Base-by-base conservation (phyloP, 2,797 vertebrate genomes). In the Acanthornis magna region DNA sequence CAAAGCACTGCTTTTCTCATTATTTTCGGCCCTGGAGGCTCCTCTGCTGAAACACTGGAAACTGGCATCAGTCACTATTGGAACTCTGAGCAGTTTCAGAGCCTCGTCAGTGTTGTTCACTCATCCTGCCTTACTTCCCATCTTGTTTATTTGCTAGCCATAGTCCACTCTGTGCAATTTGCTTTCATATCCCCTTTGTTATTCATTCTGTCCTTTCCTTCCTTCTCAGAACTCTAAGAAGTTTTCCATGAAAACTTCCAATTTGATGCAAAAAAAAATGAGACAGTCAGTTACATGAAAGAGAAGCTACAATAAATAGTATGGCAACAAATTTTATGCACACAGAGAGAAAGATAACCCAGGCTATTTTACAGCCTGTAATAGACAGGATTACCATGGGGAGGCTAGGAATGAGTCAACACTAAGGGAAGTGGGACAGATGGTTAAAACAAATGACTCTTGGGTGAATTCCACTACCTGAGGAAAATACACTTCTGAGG, bases 401-500 rank as follows among this genome's bases (percentile, higher is more conserved):
- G 88, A 96, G 40, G 70, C 82, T 87, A 63, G 90, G 63, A 36
- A 94, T 94, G 88, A 92, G 92, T 95, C 96, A 89, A 95, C 86
- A 70, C 23, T 53, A 60, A 84, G 85, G 96, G 91, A 96, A 96
- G 86, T 74, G 80, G 81, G 94, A 96, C 89, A 96, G 96, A 97
- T 97, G 96, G 94, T 95, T 94, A 76, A 73, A 97, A 96, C 63
- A 97, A 97, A 97, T 95, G 78, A 93, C 57, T 95, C 70, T 93
- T 83, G 83, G 53, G 76, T 92, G 79, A 93, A 82, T 96, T 96
- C 86, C 81, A 82, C 54, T 88, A 82, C 87, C 94, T 94, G 61
- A 95, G 40, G 42, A 96, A 96, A 97, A 96, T 65, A 88, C 12
- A 47, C 26, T 90, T 84, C 67, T 34, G 43, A 82, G 53, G n/a